phyloP scores from a whole-genome alignment of 2,888 invertebrate species.

The Creontiades dilutus region DNA sequence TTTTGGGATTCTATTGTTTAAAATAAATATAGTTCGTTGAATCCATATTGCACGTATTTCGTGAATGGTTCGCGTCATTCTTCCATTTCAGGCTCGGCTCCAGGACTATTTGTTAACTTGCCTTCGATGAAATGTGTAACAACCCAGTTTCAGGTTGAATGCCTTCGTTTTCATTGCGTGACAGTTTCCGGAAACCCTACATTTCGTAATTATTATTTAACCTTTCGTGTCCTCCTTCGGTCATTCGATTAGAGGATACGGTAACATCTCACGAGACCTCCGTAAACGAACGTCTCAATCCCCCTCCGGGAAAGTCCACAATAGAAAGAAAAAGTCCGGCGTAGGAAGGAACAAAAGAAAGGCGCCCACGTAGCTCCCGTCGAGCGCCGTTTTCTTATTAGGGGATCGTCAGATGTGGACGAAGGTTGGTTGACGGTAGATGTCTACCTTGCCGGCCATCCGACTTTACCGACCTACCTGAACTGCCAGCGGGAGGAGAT shows the following conservation, averaged over 20 bases:
- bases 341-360: not conserved
- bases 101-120: too few relatives aligned
- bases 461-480: not conserved
- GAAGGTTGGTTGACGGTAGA: not conserved
- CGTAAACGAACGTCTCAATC: not conserved
- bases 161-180: too few relatives aligned
- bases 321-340: constrained; percentile 3
- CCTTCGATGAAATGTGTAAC: too few relatives aligned
- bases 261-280: constrained; percentile 2
- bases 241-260: not conserved
- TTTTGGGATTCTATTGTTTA: too few relatives aligned
- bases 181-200: too few relatives aligned
- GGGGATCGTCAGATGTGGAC: constrained; percentile 21
- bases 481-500: not conserved
- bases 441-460: not conserved
- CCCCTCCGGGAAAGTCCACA: constrained; percentile 23
- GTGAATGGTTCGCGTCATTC: too few relatives aligned
- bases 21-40: too few relatives aligned
- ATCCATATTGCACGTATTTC: too few relatives aligned
- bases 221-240: not conserved
- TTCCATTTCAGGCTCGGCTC: too few relatives aligned
- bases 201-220: not conserved
- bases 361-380: constrained; percentile 20
- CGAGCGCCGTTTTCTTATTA: constrained; percentile 26
- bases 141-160: too few relatives aligned